Evolutionary conservation across 2,797 vertebrate species (phyloP).

Genomic region (Urosaurus nigricauda): DNA sequence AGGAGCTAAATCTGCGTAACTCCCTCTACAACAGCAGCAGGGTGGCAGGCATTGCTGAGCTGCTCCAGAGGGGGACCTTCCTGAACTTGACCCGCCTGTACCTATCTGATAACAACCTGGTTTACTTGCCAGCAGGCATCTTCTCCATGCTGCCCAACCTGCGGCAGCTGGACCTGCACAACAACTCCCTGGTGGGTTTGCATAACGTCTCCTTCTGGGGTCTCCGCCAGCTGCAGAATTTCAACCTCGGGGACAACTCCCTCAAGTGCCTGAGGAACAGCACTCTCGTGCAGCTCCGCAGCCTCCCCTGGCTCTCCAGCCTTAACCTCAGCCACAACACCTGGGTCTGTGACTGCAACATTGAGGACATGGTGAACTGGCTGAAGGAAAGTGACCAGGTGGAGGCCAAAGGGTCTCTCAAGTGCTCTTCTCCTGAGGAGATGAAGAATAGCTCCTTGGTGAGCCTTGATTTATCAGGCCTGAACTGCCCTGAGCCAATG

Average conservation of each 20-base stretch:
- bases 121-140: slow-evolving; percentile 80
- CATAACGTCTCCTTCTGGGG: slow-evolving; percentile 79
- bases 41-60: slow-evolving; percentile 61
- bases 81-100: slow-evolving; percentile 79
- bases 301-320: slow-evolving; percentile 72
- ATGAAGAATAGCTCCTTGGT: slow-evolving; percentile 79
- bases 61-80: slow-evolving; percentile 74
- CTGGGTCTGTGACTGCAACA: slow-evolving; percentile 91
- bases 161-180: slow-evolving; percentile 84
- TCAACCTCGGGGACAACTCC: slow-evolving; percentile 90
- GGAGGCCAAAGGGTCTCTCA: slow-evolving; percentile 78
- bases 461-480: slow-evolving; percentile 78
- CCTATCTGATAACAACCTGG: slow-evolving; percentile 82
- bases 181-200: slow-evolving; percentile 89
- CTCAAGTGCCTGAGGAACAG: slow-evolving; percentile 80
- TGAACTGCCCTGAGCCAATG: slow-evolving; percentile 79
- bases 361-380: slow-evolving; percentile 87
- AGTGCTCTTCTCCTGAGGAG: slow-evolving; percentile 82
- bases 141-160: slow-evolving; percentile 80
- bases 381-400: slow-evolving; percentile 85
- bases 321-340: slow-evolving; percentile 84
- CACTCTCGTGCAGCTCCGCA: slow-evolving; percentile 79
- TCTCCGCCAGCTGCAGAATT: slow-evolving; percentile 77
- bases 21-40: slow-evolving; percentile 69
- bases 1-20: slow-evolving; percentile 83